Evolutionary conservation across 2,888 invertebrate species (phyloP).

Genomic region (Antitype chi): DNA sequence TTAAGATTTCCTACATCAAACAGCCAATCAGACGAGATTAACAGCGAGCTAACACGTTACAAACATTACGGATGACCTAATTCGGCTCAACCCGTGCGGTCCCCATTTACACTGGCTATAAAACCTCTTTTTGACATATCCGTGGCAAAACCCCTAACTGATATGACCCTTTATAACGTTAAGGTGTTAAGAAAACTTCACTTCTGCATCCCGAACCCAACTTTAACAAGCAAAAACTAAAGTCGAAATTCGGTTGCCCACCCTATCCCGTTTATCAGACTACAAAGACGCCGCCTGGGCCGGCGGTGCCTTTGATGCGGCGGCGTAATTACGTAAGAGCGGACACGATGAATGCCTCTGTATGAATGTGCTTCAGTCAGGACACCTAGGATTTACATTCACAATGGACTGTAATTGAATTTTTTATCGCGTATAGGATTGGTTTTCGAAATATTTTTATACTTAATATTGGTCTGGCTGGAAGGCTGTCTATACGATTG

Average conservation of each 20-base stretch:
- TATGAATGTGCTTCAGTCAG: slow-evolving; percentile 71
- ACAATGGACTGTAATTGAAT: slow-evolving; percentile 68
- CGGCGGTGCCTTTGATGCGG: slow-evolving; percentile 87
- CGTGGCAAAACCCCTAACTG: slow-evolving; percentile 91
- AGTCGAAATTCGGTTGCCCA: slow-evolving; percentile 57
- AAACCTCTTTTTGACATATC: slow-evolving; percentile 91
- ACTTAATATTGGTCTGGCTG: slow-evolving; percentile 20
- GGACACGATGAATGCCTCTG: slow-evolving; percentile 71
- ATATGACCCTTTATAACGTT: slow-evolving; percentile 87
- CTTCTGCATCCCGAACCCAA: slow-evolving; percentile 51
- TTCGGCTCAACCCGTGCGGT: slow-evolving; percentile 84
- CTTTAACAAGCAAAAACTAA: slow-evolving; percentile 31
- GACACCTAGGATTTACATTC: slow-evolving; percentile 78
- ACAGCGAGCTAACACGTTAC: slow-evolving; percentile 65
- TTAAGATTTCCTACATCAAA: slow-evolving; percentile 64
- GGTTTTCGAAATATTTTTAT: slow-evolving; percentile 51
- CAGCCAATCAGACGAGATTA: slow-evolving; percentile 69
- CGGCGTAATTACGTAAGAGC: slow-evolving; percentile 87
- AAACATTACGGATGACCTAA: slow-evolving; percentile 82
- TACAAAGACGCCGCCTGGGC: slow-evolving; percentile 87
- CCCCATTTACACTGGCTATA: slow-evolving; percentile 89
- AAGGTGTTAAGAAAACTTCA: slow-evolving; percentile 87
- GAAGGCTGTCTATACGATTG: background rate
- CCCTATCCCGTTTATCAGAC: slow-evolving; percentile 85
- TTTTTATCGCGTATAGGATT: slow-evolving; percentile 58